These are phyloP conservation scores for Coenonympha arcania DNA, from an alignment of 2,888 invertebrate species.

Conservation along the genomic window DNA sequence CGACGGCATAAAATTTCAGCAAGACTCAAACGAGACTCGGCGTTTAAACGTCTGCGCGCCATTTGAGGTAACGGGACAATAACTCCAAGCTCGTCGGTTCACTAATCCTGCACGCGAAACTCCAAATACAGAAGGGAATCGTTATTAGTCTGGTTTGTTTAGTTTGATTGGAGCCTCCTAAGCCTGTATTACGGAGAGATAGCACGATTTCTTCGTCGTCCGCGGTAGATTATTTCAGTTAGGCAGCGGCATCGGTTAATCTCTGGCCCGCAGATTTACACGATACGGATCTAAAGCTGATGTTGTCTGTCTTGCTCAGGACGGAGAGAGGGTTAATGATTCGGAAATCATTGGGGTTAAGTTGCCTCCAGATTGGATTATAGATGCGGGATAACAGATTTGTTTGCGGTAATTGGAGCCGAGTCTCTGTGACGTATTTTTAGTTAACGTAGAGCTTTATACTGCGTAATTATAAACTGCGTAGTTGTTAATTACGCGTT, in stretches of 20 bases:
- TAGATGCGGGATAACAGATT: constrained; percentile 70
- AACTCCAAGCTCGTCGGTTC: constrained; percentile 58
- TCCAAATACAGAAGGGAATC: constrained; percentile 66
- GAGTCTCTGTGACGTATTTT: constrained; percentile 22
- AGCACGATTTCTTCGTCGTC: constrained; percentile 69
- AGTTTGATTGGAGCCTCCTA: constrained; percentile 69
- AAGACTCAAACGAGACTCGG: constrained; percentile 18
- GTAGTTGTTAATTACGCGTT: too few relatives aligned
- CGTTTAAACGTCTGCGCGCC: constrained; percentile 36
- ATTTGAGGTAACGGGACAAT: constrained; percentile 66
- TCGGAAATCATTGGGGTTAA: constrained; percentile 73
- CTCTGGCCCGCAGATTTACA: constrained; percentile 61
- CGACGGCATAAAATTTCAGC: constrained; percentile 1
- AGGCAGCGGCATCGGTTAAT: constrained; percentile 63
- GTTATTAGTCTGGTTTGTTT: constrained; percentile 70
- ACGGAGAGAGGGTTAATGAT: constrained; percentile 69
- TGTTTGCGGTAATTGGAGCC: constrained; percentile 52
- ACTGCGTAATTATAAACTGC: too few relatives aligned
- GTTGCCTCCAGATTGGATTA: constrained; percentile 63
- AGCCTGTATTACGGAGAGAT: constrained; percentile 66
- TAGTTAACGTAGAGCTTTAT: too few relatives aligned
- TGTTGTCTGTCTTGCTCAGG: constrained; percentile 74
- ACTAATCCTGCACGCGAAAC: constrained; percentile 65
- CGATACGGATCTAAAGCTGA: constrained; percentile 70
- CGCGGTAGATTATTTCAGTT: constrained; percentile 68